phyloP scores from a whole-genome alignment of 92 coral and sea anemone genomes.

The Epizoanthus illoricatus region DNA sequence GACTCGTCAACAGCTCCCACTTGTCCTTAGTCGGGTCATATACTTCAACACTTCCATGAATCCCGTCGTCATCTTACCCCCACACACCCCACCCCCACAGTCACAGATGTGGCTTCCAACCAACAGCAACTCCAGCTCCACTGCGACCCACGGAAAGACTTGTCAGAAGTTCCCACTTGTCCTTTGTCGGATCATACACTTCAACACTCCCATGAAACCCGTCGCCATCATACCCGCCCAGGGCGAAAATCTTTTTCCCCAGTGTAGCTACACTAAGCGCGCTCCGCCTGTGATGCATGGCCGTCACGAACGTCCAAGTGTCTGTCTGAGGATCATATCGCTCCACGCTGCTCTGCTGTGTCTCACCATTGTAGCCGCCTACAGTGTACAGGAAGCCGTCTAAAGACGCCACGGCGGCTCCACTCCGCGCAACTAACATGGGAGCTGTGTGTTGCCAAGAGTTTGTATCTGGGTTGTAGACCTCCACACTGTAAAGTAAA shows the following conservation, averaged over 20 bases:
- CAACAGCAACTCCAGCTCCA: constrained; percentile 88
- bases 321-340: constrained; percentile 63
- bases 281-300: constrained; percentile 65
- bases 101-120: constrained; percentile 62
- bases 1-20: constrained; percentile 60
- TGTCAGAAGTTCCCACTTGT: constrained; percentile 64
- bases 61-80: constrained; percentile 68
- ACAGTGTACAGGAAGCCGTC: constrained; percentile 54
- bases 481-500: constrained; percentile 61
- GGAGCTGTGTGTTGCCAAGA: constrained; percentile 65
- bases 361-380: constrained; percentile 77
- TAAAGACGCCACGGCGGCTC: constrained; percentile 70
- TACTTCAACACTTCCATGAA: constrained; percentile 71
- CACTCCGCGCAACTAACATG: constrained; percentile 73
- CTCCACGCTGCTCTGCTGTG: constrained; percentile 74
- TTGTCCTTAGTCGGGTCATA: constrained; percentile 62
- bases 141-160: constrained; percentile 69
- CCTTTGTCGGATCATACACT: constrained; percentile 63
- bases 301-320: constrained; percentile 63
- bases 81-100: too few species aligned
- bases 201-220: constrained; percentile 73
- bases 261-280: constrained; percentile 71
- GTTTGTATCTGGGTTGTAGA: constrained; percentile 60
- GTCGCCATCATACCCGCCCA: constrained; percentile 87
- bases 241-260: constrained; percentile 61